Base-by-base conservation (phyloP, 1,140 invertebrate species). In the Geopemphigus sp. region DNA sequence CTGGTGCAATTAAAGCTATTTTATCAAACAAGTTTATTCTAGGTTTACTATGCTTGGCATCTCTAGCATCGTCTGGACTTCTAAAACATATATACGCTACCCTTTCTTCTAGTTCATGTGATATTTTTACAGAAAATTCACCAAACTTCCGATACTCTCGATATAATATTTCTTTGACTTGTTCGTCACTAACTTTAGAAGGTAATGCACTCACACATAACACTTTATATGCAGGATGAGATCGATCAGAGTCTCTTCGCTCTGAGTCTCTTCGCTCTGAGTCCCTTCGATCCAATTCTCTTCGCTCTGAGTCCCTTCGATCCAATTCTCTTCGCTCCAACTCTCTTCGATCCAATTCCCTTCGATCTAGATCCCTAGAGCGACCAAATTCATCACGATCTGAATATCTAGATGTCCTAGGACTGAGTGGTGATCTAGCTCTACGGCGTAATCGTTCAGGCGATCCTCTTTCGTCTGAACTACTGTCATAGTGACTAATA, bases 11-110 rank as follows among this genome's bases (percentile, higher is more conserved):
- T 82, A 97, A 87, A 14, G 95, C 93, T 39, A 95, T 91, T 86
- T 97, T 96, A 84, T 98, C 96, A 87, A 96, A 98, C 56, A 98
- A 89, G 81, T 97, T 92, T 39, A 98, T 91, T 50, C 95, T 89
- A 0, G 94, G 91, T 85, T 97, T 98, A n/a, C 91, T 92, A 86
- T 97, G 95, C 85, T 97, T 96, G 0, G 96, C 96, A 84, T 96
- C 95, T 59, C 94, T 88, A 0, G 97, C 97, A 87, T 98, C 96
- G 85, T 98, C 96, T 8, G 92, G 90, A 84, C 91, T 97, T 14
- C 96, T 88, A 84, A 98, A 99, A 87, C 96, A 97, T 11, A 98
- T 92, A 86, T 98, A 98, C 0, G 96, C 96, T 8, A 98, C 92
- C 47, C 95, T 87, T 84, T 98, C 95, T 83, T 97, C 95, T 78